Evolutionary conservation across 2,888 invertebrate species (phyloP).

Genomic region (Rhingia campestris): DNA sequence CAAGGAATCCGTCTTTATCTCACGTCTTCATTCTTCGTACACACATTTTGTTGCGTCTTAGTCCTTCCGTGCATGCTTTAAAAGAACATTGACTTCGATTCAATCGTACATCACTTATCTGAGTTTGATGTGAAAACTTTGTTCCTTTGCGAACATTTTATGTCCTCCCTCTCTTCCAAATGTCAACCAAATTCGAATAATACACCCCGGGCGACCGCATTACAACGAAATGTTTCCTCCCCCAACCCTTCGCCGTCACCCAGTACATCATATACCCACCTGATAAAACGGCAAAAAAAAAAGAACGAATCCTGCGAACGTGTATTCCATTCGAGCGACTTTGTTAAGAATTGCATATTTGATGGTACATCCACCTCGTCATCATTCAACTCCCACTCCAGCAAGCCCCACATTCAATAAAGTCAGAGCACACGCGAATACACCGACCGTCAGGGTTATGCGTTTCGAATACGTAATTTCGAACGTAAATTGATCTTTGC

Average conservation of each 20-base stretch:
- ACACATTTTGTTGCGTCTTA: neutral
- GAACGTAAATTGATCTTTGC: constrained; percentile 41
- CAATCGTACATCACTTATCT: constrained; percentile 66
- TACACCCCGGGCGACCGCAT: constrained; percentile 27
- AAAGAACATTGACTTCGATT: constrained; percentile 57
- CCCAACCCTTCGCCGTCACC: neutral
- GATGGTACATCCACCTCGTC: constrained; percentile 28
- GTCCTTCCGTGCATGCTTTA: constrained; percentile 2
- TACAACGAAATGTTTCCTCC: constrained; percentile 7
- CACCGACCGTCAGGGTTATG: constrained; percentile 21
- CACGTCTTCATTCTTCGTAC: constrained; percentile 6
- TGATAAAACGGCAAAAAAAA: constrained; percentile 8
- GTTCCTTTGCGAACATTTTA: constrained; percentile 26
- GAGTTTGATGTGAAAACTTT: constrained; percentile 46
- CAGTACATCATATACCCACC: constrained; percentile 2
- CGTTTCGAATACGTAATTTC: constrained; percentile 61
- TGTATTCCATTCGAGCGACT: constrained; percentile 61
- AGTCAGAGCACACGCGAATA: constrained; percentile 60
- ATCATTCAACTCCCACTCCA: neutral
- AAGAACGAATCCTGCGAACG: constrained; percentile 16
- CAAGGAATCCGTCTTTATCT: too few species aligned
- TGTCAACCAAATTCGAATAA: constrained; percentile 43
- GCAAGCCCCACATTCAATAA: constrained; percentile 58
- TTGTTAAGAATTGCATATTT: constrained; percentile 61
- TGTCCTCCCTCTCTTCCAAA: constrained; percentile 7